Percentiles rank a stretch among this genome's conserved stretches.
phyloP scores from a whole-genome alignment of 2,888 invertebrate genomes.

The Galerucella calmariensis region DNA sequence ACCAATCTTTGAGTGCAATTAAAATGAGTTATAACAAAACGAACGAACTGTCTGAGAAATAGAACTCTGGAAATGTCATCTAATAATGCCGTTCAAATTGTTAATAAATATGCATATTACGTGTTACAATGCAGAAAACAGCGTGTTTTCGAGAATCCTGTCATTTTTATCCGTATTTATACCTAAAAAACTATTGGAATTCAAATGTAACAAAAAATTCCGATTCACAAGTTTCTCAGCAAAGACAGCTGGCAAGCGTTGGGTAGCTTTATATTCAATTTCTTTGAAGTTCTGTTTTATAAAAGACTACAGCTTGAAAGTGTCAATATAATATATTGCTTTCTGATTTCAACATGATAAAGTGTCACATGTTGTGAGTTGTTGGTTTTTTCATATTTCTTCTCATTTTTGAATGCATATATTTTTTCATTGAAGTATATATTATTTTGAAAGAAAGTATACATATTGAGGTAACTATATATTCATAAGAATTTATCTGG shows the following conservation, averaged over 20 bases:
- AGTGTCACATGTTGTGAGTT: slow-evolving; percentile 1
- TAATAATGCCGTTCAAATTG: no score
- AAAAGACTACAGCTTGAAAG: slow-evolving; percentile 3
- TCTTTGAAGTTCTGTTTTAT: slow-evolving; percentile 9
- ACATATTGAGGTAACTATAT: no score
- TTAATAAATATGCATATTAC: not conserved
- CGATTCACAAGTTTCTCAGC: not conserved
- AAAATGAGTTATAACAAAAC: no score
- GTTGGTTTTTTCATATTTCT: not conserved
- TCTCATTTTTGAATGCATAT: not conserved
- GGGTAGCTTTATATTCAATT: slow-evolving; percentile 6
- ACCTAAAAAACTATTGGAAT: not conserved
- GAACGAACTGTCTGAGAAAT: no score
- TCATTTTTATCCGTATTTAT: not conserved
- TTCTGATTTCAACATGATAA: slow-evolving; percentile 8
- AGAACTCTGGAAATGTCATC: no score
- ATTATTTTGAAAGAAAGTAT: not conserved
- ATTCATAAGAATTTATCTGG: no score
- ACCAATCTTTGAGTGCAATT: no score
- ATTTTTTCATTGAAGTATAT: not conserved
- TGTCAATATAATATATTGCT: slow-evolving; percentile 16
- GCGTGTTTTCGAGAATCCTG: not conserved
- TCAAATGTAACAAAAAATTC: not conserved
- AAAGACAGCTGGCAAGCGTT: not conserved
- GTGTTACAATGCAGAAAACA: not conserved